Percentiles rank a stretch among this genome's conserved stretches.
Evolutionary conservation across 2,888 invertebrate genomes (phyloP).

Genomic region (Baronia brevicornis): DNA sequence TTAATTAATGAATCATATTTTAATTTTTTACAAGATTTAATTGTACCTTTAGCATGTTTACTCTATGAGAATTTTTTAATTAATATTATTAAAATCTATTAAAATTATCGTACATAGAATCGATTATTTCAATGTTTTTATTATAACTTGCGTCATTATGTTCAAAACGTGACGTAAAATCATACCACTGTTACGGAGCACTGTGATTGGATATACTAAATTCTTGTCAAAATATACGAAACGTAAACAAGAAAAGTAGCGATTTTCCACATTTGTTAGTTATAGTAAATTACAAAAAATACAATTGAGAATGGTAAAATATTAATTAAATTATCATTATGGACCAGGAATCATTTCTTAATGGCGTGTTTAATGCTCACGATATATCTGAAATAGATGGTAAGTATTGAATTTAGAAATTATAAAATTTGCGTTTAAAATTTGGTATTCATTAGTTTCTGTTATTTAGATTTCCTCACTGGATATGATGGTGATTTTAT

Average conservation of each 20-base stretch:
- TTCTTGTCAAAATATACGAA: conserved; percentile 52
- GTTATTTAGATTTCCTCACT: conserved; percentile 79
- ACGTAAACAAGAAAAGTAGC: conserved; percentile 45
- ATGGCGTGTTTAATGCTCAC: conserved; percentile 78
- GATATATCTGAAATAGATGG: conserved; percentile 83
- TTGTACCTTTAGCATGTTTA: no score
- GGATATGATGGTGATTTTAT: conserved; percentile 81
- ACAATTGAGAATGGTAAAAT: conserved; percentile 11
- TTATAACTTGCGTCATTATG: neutral
- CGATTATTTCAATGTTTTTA: neutral
- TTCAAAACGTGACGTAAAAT: conserved; percentile 61
- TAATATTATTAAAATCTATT: no score
- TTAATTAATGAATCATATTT: no score
- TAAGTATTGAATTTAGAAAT: no score
- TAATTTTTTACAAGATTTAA: no score
- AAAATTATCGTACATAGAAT: no score
- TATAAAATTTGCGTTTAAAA: no score
- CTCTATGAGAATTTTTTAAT: no score
- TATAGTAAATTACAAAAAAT: conserved; percentile 8
- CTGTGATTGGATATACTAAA: conserved; percentile 75
- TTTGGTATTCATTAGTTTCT: conserved; percentile 26
- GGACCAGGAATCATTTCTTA: conserved; percentile 59
- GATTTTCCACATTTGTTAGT: conserved; percentile 7
- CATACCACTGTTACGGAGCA: conserved; percentile 70
- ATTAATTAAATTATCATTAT: conserved; percentile 26